Conservation (phyloP, 2,113 vertebrate species). For the Chaetodon trifascialis region DNA sequence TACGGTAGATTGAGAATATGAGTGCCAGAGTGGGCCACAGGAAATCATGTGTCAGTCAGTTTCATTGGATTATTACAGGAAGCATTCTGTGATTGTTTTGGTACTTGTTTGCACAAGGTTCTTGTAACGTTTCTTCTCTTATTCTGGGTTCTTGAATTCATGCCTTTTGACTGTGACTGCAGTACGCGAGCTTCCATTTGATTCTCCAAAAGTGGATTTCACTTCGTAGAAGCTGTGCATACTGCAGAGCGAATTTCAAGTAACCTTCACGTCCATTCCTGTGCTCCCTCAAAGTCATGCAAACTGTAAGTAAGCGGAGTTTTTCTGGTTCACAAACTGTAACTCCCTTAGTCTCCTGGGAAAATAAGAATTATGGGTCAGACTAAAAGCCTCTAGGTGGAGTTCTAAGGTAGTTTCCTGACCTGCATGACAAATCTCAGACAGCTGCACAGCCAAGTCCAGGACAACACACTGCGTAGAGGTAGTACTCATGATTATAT, state of each 20-base stretch:
- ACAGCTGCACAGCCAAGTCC: neutral
- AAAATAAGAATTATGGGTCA: conserved; percentile 37
- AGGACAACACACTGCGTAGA: neutral
- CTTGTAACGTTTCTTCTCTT: neutral
- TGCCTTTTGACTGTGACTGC: neutral
- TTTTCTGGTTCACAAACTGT: conserved; percentile 7
- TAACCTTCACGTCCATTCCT: conserved; percentile 9
- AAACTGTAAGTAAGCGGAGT: conserved; percentile 14
- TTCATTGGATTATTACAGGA: neutral
- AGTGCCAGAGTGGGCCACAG: neutral
- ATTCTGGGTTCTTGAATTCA: neutral
- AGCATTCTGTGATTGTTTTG: neutral
- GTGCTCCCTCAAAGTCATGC: conserved; percentile 24
- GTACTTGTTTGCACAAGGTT: neutral
- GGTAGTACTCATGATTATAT: neutral
- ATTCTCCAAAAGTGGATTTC: neutral
- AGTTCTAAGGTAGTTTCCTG: conserved; percentile 24
- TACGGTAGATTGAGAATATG: neutral
- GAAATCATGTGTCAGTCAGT: neutral
- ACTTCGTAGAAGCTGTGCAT: neutral
- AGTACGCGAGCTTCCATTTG: neutral
- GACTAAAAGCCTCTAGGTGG: conserved; percentile 4
- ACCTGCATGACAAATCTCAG: conserved; percentile 27
- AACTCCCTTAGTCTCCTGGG: conserved; percentile 25
- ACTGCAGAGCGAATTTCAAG: conserved; percentile 4